phyloP scores from a whole-genome alignment of 1,140 invertebrate genomes.

The Brachionus manjavacas region DNA sequence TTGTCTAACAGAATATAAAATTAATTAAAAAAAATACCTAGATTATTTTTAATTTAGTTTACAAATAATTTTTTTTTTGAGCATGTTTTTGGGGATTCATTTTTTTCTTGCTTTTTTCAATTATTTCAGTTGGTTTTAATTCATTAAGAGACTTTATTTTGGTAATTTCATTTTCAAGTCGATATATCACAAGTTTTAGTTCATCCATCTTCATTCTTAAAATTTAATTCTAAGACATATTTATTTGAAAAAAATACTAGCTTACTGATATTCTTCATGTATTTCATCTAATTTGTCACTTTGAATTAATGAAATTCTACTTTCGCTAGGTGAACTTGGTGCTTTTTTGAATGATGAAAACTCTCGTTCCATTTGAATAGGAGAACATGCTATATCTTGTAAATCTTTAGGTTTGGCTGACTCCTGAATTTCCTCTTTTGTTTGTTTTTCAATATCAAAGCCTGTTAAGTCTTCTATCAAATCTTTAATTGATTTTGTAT shows the following conservation, averaged over 20 bases:
- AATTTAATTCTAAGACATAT: neutral
- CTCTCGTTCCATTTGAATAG: neutral
- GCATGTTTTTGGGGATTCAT: neutral
- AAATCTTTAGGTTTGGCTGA: neutral
- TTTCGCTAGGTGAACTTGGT: neutral
- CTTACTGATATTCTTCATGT: constrained; percentile 14
- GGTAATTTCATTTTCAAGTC: neutral
- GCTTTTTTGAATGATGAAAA: neutral
- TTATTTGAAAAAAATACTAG: neutral
- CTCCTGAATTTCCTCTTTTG: neutral
- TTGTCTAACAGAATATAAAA: neutral
- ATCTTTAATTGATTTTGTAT: neutral
- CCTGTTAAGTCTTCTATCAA: neutral
- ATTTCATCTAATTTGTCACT: neutral
- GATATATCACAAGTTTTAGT: neutral
- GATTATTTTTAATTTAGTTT: no score
- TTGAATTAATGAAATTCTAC: neutral
- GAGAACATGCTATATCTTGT: neutral
- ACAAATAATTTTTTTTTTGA: neutral
- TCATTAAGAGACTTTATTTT: constrained; percentile 20
- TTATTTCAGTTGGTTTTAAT: neutral
- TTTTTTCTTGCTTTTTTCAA: neutral
- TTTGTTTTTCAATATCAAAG: neutral
- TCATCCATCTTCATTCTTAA: constrained; percentile 13
- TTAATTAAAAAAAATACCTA: neutral